These are phyloP conservation scores for Apis mellifera DNA, from an alignment of 1,140 invertebrate genomes.

Conservation along the genomic window Amel_HAv3.1 CM009935.2:1979501-1980000, in stretches of 20 bases:
- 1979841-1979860: too few species aligned
- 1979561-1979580: constrained; percentile 1
- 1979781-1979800: too few species aligned
- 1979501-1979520: background rate
- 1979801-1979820: too few species aligned
- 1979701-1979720: too few species aligned
- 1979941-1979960: background rate
- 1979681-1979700: too few species aligned
- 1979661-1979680: background rate
- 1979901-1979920: background rate
- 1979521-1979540: background rate
- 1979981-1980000: background rate
- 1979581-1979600: background rate
- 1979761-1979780: too few species aligned
- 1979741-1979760: too few species aligned
- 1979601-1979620: background rate
- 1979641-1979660: background rate
- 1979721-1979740: too few species aligned
- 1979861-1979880: too few species aligned
- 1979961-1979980: background rate
- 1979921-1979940: background rate
- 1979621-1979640: background rate
- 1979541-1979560: constrained; percentile 15
- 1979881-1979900: too few species aligned
- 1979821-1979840: too few species aligned